These are phyloP conservation scores for Plectrocnemia conspersa DNA, from an alignment of 1,140 invertebrate species.

Conservation along the genomic window DNA sequence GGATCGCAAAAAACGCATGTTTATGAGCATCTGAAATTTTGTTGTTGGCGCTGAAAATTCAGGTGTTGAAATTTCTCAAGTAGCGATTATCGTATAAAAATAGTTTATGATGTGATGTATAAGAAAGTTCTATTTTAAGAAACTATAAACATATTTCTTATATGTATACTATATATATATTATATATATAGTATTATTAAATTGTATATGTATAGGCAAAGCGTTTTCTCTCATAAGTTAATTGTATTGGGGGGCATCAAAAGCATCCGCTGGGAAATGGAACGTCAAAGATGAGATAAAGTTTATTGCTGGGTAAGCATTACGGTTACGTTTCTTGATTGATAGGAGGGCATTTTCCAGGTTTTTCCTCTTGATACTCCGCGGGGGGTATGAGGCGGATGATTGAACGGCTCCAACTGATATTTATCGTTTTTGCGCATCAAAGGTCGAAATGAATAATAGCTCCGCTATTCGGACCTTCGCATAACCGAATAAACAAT, in stretches of 20 bases:
- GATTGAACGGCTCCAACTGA: constrained; percentile 12
- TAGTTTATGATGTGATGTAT: too few species aligned
- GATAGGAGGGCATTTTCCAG: constrained; percentile 20
- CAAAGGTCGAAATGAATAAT: constrained; percentile 28
- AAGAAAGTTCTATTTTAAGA: too few species aligned
- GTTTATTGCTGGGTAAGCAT: constrained; percentile 8
- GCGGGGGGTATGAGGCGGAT: neutral
- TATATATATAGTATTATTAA: too few species aligned
- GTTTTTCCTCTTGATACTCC: constrained; percentile 1
- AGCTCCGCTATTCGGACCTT: constrained; percentile 9
- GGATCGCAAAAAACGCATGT: too few species aligned
- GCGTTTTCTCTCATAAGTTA: constrained; percentile 3
- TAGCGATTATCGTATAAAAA: too few species aligned
- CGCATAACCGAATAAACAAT: constrained; percentile 19
- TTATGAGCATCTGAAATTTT: too few species aligned
- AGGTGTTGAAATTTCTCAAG: too few species aligned
- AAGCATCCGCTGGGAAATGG: constrained; percentile 9
- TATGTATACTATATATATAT: too few species aligned
- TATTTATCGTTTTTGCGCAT: constrained; percentile 26
- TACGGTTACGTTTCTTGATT: constrained; percentile 21
- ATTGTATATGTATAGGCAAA: too few species aligned
- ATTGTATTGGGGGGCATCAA: constrained; percentile 2
- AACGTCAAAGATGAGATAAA: constrained; percentile 27
- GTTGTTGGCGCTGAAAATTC: too few species aligned
- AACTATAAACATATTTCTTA: too few species aligned